Conservation (phyloP, 1,140 invertebrate species). For the Kradibia gibbosae region DNA sequence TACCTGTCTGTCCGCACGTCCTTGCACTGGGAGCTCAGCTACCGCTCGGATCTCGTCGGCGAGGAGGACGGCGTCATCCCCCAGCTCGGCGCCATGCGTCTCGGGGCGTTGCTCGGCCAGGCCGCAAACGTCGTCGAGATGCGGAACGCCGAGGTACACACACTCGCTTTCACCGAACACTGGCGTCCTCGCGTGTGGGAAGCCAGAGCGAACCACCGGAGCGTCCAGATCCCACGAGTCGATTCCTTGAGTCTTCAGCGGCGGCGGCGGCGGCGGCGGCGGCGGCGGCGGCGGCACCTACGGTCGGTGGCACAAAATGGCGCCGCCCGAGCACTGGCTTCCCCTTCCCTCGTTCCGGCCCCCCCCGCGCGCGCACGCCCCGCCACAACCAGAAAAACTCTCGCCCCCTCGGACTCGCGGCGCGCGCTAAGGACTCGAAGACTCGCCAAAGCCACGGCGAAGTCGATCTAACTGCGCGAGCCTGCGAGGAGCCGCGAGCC, state of each 20-base stretch:
- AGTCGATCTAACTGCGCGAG: constrained; percentile 1
- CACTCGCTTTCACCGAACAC: not conserved
- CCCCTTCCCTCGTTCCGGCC: not conserved
- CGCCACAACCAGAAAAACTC: not conserved
- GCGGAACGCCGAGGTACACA: not conserved
- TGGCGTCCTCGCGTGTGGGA: not conserved
- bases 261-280: not conserved
- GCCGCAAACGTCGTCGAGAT: not conserved
- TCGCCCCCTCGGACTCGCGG: not conserved
- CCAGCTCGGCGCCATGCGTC: constrained; percentile 31
- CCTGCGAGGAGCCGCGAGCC: not conserved
- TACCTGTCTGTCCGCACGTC: not conserved
- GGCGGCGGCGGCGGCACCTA: not conserved
- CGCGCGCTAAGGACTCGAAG: not conserved
- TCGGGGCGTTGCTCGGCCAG: no score
- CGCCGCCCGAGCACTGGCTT: not conserved
- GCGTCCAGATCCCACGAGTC: not conserved
- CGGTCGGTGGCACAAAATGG: constrained; percentile 50
- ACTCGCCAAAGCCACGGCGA: not conserved
- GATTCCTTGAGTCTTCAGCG: not conserved
- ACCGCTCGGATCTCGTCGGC: not conserved
- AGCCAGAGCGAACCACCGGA: not conserved
- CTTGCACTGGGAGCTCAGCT: constrained; percentile 8
- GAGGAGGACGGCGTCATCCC: not conserved
- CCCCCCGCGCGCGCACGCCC: not conserved